phyloP scores from a whole-genome alignment of 2,888 invertebrate genomes.

The Coelinius sp. region DNA sequence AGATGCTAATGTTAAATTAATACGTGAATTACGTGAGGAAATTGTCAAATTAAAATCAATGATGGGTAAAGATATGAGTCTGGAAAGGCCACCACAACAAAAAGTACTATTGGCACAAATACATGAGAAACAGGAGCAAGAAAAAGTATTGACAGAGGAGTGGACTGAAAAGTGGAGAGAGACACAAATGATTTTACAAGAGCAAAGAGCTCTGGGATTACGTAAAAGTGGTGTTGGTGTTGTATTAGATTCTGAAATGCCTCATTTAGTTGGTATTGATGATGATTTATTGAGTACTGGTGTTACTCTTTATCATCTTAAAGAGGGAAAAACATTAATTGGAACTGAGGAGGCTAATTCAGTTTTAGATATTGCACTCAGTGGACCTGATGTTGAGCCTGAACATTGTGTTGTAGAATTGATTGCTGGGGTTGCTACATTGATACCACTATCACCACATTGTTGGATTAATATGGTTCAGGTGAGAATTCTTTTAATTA shows the following conservation, averaged over 20 bases:
- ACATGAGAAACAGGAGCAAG: conserved; percentile 91
- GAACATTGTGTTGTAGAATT: conserved; percentile 85
- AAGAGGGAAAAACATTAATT: conserved; percentile 90
- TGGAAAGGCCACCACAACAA: conserved; percentile 74
- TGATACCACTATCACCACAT: conserved; percentile 78
- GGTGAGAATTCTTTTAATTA: not conserved
- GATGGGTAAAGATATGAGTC: conserved; percentile 79
- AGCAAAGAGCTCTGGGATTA: conserved; percentile 88
- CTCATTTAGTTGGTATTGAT: conserved; percentile 92
- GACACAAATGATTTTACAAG: conserved; percentile 89
- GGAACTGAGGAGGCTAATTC: conserved; percentile 82
- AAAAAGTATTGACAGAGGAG: conserved; percentile 90
- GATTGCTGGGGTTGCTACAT: conserved; percentile 80
- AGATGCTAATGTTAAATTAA: conserved; percentile 90
- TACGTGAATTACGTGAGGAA: conserved; percentile 87
- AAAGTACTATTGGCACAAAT: conserved; percentile 82
- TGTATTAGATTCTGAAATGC: conserved; percentile 90
- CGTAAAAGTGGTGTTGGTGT: conserved; percentile 91
- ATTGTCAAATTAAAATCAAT: conserved; percentile 85
- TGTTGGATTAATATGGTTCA: conserved; percentile 89
- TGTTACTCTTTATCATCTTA: conserved; percentile 90
- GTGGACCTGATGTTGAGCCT: conserved; percentile 82
- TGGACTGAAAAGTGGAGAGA: conserved; percentile 96
- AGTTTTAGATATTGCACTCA: conserved; percentile 84
- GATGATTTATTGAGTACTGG: conserved; percentile 92